Base-by-base conservation (phyloP, 2,888 invertebrate species). In the Drosophila anomelani region DNA sequence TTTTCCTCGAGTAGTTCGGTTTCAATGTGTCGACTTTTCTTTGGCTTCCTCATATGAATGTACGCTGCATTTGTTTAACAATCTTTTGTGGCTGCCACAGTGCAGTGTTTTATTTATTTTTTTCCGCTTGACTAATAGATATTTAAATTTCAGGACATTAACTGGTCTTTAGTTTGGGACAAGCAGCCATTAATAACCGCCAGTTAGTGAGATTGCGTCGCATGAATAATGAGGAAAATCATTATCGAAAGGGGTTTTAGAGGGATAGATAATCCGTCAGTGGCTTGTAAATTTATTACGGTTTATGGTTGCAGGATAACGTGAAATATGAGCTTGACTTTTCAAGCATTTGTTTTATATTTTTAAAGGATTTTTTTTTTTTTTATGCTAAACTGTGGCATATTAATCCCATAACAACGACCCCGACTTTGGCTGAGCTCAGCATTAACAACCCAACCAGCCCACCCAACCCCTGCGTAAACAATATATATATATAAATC, bases 81-180 rank as follows among this genome's bases (percentile, higher is more conserved):
- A 15, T 64, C 32, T 51, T 67, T 47, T 61, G 68, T 69, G 68
- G 60, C 71, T 53, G 51, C 67, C 10, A 4, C n/a, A 34, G 41
- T 13, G 26, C 26, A 39, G 55, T 57, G 62, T 75, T 64, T 47
- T 56, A 43, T 53, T 58, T 41, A 39, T 70, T 17, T 55, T 75
- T 39, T 55, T 68, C 66, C 67, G 29, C 79, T 80, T 90, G 88
- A 89, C 86, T 86, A 84, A 81, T 81, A 80, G 62, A 66, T 72
- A 83, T 80, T 86, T 83, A 79, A 78, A 74, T 79, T 58, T 66
- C 72, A 78, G 76, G 76, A 82, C 80, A 81, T 81, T 85, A 77
- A 72, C 77, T 75, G 75, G 82, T 61, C 72, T 74, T 85, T 85
- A 74, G 76, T 71, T 63, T 64, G 63, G 56, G 49, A 26, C 23